Base-by-base conservation (phyloP, 2,797 vertebrate species). In the Leptoclinus maculatus region DNA sequence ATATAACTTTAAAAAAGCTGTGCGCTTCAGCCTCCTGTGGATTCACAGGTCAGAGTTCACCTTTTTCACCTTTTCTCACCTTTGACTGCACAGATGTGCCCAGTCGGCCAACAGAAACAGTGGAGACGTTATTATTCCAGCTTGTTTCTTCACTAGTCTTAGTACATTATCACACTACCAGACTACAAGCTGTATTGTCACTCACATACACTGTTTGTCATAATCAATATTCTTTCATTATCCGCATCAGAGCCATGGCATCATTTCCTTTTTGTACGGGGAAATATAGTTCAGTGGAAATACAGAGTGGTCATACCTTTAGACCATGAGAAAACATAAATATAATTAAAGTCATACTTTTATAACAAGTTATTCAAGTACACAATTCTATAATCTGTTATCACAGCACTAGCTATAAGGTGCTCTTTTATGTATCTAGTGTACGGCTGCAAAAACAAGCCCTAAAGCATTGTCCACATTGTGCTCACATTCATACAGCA, bases 401-500 rank as follows among this genome's bases (percentile, higher is more conserved):
- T 47, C 4, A 49, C 17, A 27, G 17, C 17, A 36, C 19, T 5
- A 8, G 10, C 65, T 57, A 8, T 53, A 19, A 71, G 17, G 4
- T 10, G 27, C 7, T 25, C 4, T 21, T 69, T 27, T 53, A 34
- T 64, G 17, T 13, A 41, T 74, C 16, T 58, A n/a, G 13, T 38
- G 10, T 17, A 16, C 45, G 17, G 53, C 43, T 79, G 49, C 38
- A 70, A 34, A 54, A 80, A 17, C 4, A 49, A 67, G 32, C 25
- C 60, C 23, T 41, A 23, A 60, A 23, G 11, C 58, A 59, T 32
- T 1, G 29, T 66, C 57, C 54, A 71, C 58, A 43, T 27, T n/a
- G 64, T 39, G 71, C 60, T 78, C 64, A 27, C 43, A 60, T 67
- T 32, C 51, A 76, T 17, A 56, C 56, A 83, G 59, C n/a, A 54